A percentile compares a stretch with the other conserved stretches of the same genome.
Conservation (phyloP, 2,888 invertebrate species). For the Zelleria hepariella region DNA sequence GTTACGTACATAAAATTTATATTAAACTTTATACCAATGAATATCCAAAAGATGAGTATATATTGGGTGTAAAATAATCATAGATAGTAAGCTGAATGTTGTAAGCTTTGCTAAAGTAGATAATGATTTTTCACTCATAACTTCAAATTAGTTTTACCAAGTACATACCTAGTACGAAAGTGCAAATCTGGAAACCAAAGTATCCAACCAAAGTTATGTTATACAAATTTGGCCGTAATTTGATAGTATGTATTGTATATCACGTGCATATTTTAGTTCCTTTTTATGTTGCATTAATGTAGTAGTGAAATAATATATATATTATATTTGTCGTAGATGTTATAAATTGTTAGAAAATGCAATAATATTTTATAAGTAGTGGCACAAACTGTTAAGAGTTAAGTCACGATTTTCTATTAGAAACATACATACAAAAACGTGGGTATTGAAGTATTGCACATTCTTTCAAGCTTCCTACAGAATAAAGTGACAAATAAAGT, state of each 20-base stretch:
- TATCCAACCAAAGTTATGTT: background rate
- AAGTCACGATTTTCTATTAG: background rate
- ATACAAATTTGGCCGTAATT: background rate
- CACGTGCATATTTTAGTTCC: too few species aligned
- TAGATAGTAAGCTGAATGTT: background rate
- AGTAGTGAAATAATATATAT: background rate
- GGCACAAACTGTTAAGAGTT: slow-evolving; percentile 48
- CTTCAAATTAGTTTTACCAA: background rate
- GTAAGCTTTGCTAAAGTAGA: background rate
- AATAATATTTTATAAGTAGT: slow-evolving; percentile 68
- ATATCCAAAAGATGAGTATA: background rate
- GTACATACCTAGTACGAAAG: background rate
- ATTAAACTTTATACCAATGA: background rate
- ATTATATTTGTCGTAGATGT: slow-evolving; percentile 33
- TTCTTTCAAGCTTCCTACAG: too few species aligned
- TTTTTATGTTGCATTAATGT: too few species aligned
- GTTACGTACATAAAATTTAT: background rate
- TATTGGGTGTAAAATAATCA: background rate
- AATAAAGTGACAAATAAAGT: too few species aligned
- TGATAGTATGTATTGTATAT: too few species aligned
- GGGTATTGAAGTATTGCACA: background rate
- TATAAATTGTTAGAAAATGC: slow-evolving; percentile 51
- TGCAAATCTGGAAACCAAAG: background rate
- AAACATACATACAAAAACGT: too few species aligned
- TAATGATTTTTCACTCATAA: background rate